These are phyloP conservation scores for Drosophila willistoni DNA, from an alignment of 1,140 invertebrate genomes.

Conservation along the genomic window DNA sequence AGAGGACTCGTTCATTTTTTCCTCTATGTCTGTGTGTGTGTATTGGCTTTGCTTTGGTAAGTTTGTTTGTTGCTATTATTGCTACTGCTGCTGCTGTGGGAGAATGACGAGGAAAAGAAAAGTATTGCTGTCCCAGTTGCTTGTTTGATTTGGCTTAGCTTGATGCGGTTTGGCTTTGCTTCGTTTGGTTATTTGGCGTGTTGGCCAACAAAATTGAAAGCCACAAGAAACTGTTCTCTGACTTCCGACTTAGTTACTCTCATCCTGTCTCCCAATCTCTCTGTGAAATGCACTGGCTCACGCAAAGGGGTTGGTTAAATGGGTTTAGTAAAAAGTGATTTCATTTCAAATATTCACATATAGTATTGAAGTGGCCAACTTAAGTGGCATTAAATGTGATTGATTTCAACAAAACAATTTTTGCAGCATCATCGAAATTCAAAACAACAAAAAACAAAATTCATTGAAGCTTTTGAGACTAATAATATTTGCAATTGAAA, in stretches of 20 bases:
- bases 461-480: too few species aligned
- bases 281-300: neutral
- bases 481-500: too few species aligned
- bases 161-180: conserved; percentile 22
- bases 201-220: conserved; percentile 73
- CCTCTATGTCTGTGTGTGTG: neutral
- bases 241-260: conserved; percentile 64
- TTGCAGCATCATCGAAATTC: neutral
- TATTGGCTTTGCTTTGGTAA: conserved; percentile 32
- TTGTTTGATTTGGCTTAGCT: conserved; percentile 59
- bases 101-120: conserved; percentile 34
- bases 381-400: neutral
- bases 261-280: neutral
- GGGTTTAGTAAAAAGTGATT: neutral
- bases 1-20: neutral
- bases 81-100: conserved; percentile 23
- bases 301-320: neutral
- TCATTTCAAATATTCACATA: too few species aligned
- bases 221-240: conserved; percentile 74
- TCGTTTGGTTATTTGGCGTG: conserved; percentile 57
- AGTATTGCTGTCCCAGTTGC: conserved; percentile 39
- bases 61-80: conserved; percentile 32
- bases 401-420: neutral
- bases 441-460: neutral
- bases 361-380: neutral